Evolutionary conservation across 2,888 invertebrate genomes (phyloP), one percentile per base, ranked within the genome.

Genomic region (Drosophila ustulata): DNA sequence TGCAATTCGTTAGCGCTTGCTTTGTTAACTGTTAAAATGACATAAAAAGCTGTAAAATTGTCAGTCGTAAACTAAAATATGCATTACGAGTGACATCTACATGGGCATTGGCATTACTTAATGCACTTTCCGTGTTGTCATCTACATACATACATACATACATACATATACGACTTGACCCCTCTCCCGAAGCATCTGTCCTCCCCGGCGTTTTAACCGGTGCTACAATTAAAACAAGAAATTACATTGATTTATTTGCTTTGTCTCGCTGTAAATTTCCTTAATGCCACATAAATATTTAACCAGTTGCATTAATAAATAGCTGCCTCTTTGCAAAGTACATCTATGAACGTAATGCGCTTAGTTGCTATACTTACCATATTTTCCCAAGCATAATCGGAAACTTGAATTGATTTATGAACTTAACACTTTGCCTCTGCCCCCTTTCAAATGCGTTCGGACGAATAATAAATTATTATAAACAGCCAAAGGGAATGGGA

Each of bases 221-320:
- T 65, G 57, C 56, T 37, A 75, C 82, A 84, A 80, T 80, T 80
- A 72, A 80, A 84, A 72, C 59, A 51, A 49, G 75, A 70, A 78
- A 78, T 78, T 69, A 62, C 63, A 78, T 82, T 80, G 80, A 80
- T 80, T 80, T 82, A 84, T 80, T 82, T 65, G 53, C 9, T 41
- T 61, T 45, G 61, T 30, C 61, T 56, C 46, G 58, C 50, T 46
- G 37, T 76, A 79, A 68, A 80, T 76, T 82, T 58, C 65, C 65
- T 56, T 81, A 84, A 81, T 81, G 82, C 75, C 50, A 66, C 71
- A 80, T 74, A 78, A 78, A 84, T 81, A 67, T 74, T 72, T 72
- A 78, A 59, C 34, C 41, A 52, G 56, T 59, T 61, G 69, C 78
- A 50, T 78, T 67, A 72, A 64, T 78, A 63, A 64, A 73, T 73